A percentile compares a stretch with the other conserved stretches of the same genome.
phyloP scores from a whole-genome alignment of 1,140 invertebrate genomes.

The Proctacanthus coquilletti region DNA sequence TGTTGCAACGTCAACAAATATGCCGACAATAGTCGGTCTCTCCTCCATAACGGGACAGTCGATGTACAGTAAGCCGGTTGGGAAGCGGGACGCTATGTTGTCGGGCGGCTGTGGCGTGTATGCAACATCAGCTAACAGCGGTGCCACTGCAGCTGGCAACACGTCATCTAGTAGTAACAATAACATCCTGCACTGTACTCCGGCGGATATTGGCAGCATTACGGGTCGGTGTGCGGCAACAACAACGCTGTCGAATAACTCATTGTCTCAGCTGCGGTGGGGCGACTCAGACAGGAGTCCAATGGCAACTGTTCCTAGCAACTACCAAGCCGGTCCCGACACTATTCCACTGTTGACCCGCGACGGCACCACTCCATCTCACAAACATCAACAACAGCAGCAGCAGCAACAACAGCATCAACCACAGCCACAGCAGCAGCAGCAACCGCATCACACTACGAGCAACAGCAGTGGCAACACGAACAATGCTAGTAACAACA shows the following conservation, averaged over 20 bases:
- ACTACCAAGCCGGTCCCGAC: conserved; percentile 30
- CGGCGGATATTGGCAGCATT: conserved; percentile 10
- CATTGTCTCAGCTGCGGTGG: conserved; percentile 19
- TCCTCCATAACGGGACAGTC: conserved; percentile 6
- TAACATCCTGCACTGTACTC: conserved; percentile 1
- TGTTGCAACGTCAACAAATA: conserved; percentile 22
- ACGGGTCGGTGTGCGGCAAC: conserved; percentile 2
- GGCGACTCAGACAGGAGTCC: conserved; percentile 19
- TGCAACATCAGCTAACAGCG: background rate
- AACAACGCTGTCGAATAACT: conserved; percentile 6
- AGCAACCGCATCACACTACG: background rate
- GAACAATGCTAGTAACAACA: conserved; percentile 5
- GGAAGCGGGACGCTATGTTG: conserved; percentile 27
- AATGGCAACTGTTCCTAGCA: conserved; percentile 33
- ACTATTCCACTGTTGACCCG: conserved; percentile 18
- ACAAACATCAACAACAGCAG: conserved; percentile 5
- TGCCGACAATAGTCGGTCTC: conserved; percentile 12
- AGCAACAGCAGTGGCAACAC: conserved; percentile 5
- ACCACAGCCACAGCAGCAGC: conserved; percentile 7
- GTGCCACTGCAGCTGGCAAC: conserved; percentile 1
- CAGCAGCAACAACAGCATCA: conserved; percentile 5
- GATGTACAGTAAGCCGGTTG: conserved; percentile 8
- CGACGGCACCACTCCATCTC: conserved; percentile 9
- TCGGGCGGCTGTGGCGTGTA: conserved; percentile 18
- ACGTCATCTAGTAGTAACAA: background rate